These are phyloP conservation scores for Chymomyza fuscimana DNA, from an alignment of 2,888 invertebrate species.

Conservation along the genomic window DNA sequence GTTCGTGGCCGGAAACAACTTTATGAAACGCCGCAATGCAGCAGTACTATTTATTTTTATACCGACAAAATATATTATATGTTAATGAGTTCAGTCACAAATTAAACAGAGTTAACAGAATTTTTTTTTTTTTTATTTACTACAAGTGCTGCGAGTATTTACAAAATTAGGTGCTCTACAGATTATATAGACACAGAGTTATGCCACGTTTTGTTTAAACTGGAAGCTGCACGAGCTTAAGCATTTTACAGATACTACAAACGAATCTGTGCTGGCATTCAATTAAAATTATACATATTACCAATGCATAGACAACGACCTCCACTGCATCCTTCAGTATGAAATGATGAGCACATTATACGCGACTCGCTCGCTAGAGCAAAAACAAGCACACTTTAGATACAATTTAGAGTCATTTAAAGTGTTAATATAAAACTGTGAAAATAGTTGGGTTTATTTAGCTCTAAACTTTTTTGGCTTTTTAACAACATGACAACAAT, in stretches of 20 bases:
- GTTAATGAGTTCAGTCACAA: background rate
- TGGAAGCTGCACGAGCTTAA: too few relatives aligned
- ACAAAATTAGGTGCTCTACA: background rate
- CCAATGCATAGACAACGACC: conserved; percentile 37
- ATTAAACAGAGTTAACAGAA: background rate
- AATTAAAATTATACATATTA: background rate
- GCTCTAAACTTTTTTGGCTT: background rate
- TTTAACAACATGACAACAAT: background rate
- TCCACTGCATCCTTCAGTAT: conserved; percentile 43
- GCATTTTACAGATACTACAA: background rate
- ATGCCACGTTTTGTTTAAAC: too few relatives aligned
- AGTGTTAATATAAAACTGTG: background rate
- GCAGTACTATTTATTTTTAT: background rate
- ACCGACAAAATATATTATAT: background rate
- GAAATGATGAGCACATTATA: background rate
- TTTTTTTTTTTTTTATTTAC: background rate
- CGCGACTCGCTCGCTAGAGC: background rate
- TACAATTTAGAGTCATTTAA: background rate
- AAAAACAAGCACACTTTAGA: background rate
- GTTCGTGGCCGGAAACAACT: conserved; percentile 39
- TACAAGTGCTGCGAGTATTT: too few relatives aligned
- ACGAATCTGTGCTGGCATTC: background rate
- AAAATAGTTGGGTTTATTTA: background rate
- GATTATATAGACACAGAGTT: background rate
- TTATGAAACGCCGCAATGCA: conserved; percentile 13